Evolutionary conservation across 2,797 vertebrate species (phyloP).

Genomic region (Tadarida brasiliensis): DNA sequence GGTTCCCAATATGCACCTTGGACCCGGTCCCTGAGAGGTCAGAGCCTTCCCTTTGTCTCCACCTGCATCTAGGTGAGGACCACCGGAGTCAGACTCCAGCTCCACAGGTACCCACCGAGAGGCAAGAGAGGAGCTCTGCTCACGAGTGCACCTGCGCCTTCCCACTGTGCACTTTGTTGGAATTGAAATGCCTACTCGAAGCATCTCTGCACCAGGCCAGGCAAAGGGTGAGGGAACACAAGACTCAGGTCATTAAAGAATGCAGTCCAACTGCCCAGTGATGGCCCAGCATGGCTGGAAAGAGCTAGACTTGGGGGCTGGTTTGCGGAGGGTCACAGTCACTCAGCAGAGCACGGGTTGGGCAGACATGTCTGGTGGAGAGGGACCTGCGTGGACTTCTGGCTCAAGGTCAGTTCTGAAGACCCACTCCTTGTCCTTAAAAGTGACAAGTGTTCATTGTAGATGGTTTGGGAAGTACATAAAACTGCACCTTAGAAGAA

Average conservation of each 20-base stretch:
- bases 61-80: not conserved
- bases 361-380: no score
- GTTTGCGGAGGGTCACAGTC: not conserved
- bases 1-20: not conserved
- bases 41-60: not conserved
- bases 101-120: not conserved
- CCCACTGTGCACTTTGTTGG: not conserved
- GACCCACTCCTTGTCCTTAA: not conserved
- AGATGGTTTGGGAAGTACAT: not conserved
- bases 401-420: not conserved
- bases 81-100: not conserved
- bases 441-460: not conserved
- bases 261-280: not conserved
- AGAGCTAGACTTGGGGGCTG: no score
- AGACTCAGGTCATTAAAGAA: not conserved
- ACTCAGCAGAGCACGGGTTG: fast-evolving
- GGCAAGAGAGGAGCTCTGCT: no score
- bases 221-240: not conserved
- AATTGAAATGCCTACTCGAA: not conserved
- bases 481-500: not conserved
- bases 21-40: not conserved
- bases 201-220: not conserved
- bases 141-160: not conserved
- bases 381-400: not conserved
- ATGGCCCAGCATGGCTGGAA: not conserved